Conservation (phyloP, 1,140 invertebrate genomes). For the Conus betulinus region DNA sequence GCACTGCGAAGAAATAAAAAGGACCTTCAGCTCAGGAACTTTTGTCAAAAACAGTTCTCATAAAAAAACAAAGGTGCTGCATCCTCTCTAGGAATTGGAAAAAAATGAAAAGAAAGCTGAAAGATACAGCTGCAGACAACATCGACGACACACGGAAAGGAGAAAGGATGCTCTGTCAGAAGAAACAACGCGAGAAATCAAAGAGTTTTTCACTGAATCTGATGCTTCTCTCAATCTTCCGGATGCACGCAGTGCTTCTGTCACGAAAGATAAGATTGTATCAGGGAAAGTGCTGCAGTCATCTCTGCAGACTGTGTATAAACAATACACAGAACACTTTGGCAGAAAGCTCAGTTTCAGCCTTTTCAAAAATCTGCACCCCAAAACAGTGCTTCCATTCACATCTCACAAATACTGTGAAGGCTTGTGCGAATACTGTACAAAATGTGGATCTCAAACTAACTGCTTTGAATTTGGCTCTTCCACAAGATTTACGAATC, state of each 20-base stretch:
- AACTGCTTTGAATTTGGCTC: not conserved
- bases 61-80: not conserved
- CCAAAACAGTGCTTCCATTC: slow-evolving; percentile 17
- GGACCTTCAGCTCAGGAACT: no score
- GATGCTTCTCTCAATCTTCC: not conserved
- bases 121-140: not conserved
- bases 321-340: not conserved
- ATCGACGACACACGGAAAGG: not conserved
- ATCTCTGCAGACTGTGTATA: not conserved
- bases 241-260: not conserved
- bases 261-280: not conserved
- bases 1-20: no score
- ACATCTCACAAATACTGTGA: slow-evolving; percentile 7
- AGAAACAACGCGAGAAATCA: not conserved
- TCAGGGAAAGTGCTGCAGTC: not conserved
- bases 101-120: no score
- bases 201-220: not conserved
- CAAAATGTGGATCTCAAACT: slow-evolving; percentile 34
- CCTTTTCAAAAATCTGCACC: slow-evolving; percentile 18
- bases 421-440: not conserved
- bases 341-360: not conserved
- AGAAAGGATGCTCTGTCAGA: slow-evolving; percentile 16
- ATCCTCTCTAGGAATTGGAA: not conserved
- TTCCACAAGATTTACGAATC: not conserved
- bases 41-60: not conserved